Evolutionary conservation across 1,140 invertebrate species (phyloP), one percentile per base, ranked within the genome.

Genomic region (Coenobita brevimanus): DNA sequence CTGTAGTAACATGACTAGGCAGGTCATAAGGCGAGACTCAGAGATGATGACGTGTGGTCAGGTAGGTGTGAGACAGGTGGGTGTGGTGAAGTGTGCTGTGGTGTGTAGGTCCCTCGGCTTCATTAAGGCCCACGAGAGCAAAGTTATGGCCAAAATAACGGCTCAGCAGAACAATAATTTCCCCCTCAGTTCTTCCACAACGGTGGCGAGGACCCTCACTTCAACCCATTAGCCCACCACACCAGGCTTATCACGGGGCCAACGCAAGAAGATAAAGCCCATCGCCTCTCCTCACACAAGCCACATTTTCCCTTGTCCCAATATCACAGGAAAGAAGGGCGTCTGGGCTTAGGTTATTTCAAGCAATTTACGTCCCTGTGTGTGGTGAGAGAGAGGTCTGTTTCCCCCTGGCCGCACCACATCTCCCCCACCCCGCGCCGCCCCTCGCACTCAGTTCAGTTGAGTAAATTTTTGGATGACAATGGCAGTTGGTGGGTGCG

Each of bases 171-270:
- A 80, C 57, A 80, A 80, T 38, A 80, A 50, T 54, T 33, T 73
- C 50, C 30, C 81, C 69, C 43, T 71, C 67, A 50, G 81, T 73
- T 83, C 24, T 83, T 73, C 81, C 46, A 57, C 80, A 50, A 69
- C 38, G 69, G 60, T 83, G 46, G 54, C 67, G 69, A 83, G 43
- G 46, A 54, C 30, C 73, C 71, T n/a, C 38, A 76, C 71, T 64
- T 85, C 54, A 64, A 85, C 82, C 71, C 82, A 85, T 85, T 85
- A 85, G 21, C 71, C 41, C 10, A 36, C 24, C 71, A 85, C 71
- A 38, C 21, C 30, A 3, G 36, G 15, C 80, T 33, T 57, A 6
- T 43, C 33, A 46, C 43, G 13, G 17, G 8, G 21, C 13, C 38
- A 50, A n/a, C n/a, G 1, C 8, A 1, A 0, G 67, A 17, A 71